Evolutionary conservation across 2,888 invertebrate species (phyloP).

Genomic region (Reticulitermes lucifugus): DNA sequence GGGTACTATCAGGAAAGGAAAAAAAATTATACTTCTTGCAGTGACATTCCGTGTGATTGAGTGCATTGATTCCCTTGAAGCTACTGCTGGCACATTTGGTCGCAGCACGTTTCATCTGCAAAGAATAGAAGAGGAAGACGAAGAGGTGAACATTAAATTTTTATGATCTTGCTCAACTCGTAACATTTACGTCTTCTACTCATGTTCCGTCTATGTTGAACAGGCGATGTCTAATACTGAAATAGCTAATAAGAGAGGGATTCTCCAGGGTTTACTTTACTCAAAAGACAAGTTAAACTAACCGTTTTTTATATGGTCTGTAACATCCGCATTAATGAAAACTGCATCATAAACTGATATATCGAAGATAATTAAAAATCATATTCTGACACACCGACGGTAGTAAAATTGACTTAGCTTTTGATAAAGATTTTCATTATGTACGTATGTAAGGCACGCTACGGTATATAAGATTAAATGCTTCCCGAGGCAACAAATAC

Average conservation of each 20-base stretch:
- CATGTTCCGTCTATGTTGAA: slow-evolving; percentile 33
- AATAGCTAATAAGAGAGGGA: slow-evolving; percentile 33
- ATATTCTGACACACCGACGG: background rate
- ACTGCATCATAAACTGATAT: background rate
- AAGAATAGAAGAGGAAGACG: background rate
- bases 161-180: slow-evolving; percentile 38
- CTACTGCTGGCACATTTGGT: slow-evolving; percentile 3
- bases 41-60: background rate
- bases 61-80: background rate
- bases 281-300: background rate
- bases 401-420: background rate
- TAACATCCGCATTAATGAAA: background rate
- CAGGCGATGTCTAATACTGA: slow-evolving; percentile 35
- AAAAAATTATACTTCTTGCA: background rate
- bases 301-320: background rate
- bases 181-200: slow-evolving; percentile 25
- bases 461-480: too few relatives aligned
- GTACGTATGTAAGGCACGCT: background rate
- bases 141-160: slow-evolving; percentile 34
- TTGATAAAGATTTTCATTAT: background rate
- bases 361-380: background rate
- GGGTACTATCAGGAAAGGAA: background rate
- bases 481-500: too few relatives aligned
- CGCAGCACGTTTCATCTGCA: slow-evolving; percentile 17
- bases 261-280: slow-evolving; percentile 16